A percentile compares a stretch with the other conserved stretches of the same genome.
phyloP scores from a whole-genome alignment of 2,888 invertebrate species.

The Cremastobaeus sp. region DNA sequence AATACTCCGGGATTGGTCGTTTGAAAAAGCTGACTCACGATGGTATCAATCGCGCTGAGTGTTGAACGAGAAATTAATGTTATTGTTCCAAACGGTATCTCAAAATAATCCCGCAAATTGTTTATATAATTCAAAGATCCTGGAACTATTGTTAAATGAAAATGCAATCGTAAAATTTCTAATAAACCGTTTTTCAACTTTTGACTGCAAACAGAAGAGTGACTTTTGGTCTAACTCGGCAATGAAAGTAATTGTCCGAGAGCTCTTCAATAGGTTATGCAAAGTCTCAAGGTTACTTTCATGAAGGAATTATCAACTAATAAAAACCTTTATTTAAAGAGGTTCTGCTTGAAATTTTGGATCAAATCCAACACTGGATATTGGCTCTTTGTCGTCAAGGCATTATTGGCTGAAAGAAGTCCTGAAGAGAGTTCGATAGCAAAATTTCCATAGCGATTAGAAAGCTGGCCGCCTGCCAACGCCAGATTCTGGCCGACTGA shows the following conservation, averaged over 20 bases:
- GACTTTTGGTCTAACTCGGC: constrained; percentile 17
- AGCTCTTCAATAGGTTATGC: constrained; percentile 22
- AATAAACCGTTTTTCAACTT: too few species aligned
- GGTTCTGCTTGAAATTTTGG: constrained; percentile 45
- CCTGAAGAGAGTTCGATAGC: constrained; percentile 17
- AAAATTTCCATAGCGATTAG: constrained; percentile 36
- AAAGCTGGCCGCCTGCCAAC: constrained; percentile 23
- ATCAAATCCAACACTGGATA: constrained; percentile 33
- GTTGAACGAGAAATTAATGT: constrained; percentile 33
- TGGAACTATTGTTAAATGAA: constrained; percentile 1
- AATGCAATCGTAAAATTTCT: too few species aligned
- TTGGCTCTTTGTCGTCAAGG: constrained; percentile 31
- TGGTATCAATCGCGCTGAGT: constrained; percentile 23
- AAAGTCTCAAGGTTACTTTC: constrained; percentile 41
- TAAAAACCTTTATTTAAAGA: too few species aligned
- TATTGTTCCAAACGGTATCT: constrained; percentile 29
- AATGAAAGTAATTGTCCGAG: too few species aligned
- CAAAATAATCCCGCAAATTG: too few species aligned
- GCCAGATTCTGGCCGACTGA: constrained; percentile 17
- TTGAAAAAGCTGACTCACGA: constrained; percentile 35
- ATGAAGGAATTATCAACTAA: constrained; percentile 34
- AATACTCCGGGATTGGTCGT: constrained; percentile 3
- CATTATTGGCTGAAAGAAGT: constrained; percentile 28
- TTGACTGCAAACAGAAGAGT: constrained; percentile 7
- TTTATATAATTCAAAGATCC: constrained; percentile 10